These are phyloP conservation scores for Phania funesta DNA, from an alignment of 2,888 invertebrate species.

Conservation along the genomic window DNA sequence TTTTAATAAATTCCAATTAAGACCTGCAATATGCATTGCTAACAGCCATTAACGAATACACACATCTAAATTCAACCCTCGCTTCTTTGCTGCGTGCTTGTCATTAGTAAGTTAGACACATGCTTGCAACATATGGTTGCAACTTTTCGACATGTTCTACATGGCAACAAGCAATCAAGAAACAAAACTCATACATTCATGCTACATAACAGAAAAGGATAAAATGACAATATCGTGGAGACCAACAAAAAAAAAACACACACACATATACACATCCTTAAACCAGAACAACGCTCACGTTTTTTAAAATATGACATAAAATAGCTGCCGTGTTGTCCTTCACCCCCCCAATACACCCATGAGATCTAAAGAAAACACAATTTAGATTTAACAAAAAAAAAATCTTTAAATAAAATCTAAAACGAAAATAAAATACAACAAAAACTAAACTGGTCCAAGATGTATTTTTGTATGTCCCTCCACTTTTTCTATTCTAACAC, in stretches of 20 bases:
- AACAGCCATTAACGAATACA: conserved; percentile 1
- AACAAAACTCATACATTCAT: not conserved
- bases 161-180: conserved; percentile 52
- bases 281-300: conserved; percentile 40
- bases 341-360: conserved; percentile 1
- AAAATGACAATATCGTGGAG: not conserved
- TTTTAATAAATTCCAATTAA: conserved; percentile 42
- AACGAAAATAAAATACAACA: conserved; percentile 24
- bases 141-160: conserved; percentile 56
- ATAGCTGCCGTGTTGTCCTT: not conserved
- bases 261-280: not conserved
- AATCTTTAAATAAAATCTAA: not conserved
- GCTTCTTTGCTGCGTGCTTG: not conserved
- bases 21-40: conserved; percentile 2
- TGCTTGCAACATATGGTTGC: conserved; percentile 65
- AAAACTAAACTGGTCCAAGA: conserved; percentile 53
- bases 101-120: conserved; percentile 50
- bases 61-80: conserved; percentile 13
- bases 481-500: conserved; percentile 1
- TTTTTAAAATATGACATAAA: conserved; percentile 32
- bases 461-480: not conserved
- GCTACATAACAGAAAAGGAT: not conserved
- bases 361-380: conserved; percentile 16
- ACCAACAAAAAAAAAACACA: not conserved
- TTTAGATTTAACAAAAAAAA: conserved; percentile 21